Base-by-base conservation (phyloP, 2,888 invertebrate genomes). In the Halictus quadricinctus region DNA sequence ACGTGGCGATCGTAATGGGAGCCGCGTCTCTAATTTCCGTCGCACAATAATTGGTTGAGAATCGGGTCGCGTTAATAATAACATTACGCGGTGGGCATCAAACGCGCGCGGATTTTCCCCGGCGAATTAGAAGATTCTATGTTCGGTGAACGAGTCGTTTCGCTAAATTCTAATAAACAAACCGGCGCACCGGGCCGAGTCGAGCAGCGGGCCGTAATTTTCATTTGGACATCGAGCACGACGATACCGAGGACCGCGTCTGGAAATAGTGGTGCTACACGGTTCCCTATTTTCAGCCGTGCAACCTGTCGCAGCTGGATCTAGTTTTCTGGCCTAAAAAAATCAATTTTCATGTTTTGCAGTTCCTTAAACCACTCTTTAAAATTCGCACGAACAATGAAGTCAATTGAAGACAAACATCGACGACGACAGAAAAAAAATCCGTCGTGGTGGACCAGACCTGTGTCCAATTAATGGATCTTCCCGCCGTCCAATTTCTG, bases 31-130 rank as follows among this genome's bases (percentile, higher is more conserved):
- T 54, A 70, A 84, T 84, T 78, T 72, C 41, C 36, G 58, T 25
- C 43, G 25, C n/a, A 36, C 54, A 79, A 84, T 79, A 84, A 84
- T 72, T 84, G 75, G 75, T 76, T 50, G 78, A 75, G 66, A 66
- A 78, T 79, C 84, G 72, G 15, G 25, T 41, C 12, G 77, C 69
- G 70, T 84, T 84, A 84, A 75, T 72, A 78, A 72, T 50, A 36
- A 74, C 25, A 29, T 72, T 77, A 83, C 15, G n/a, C 18, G 1
- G 18, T 29, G 15, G 10, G 41, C 21, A 66, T 69, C 36, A 69
- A 69, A 69, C 69, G 41, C 18, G 7, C 25, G n/a, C n/a, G 12
- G 21, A 21, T 69, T 36, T 12, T 15, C 15, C 2, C 69, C 21
- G 21, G 0, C 21, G 43, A 69, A 69, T 69, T 69, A 43, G 69